These are phyloP conservation scores for Smittia sp. DNA, from an alignment of 2,888 invertebrate genomes.

Conservation along the genomic window DNA sequence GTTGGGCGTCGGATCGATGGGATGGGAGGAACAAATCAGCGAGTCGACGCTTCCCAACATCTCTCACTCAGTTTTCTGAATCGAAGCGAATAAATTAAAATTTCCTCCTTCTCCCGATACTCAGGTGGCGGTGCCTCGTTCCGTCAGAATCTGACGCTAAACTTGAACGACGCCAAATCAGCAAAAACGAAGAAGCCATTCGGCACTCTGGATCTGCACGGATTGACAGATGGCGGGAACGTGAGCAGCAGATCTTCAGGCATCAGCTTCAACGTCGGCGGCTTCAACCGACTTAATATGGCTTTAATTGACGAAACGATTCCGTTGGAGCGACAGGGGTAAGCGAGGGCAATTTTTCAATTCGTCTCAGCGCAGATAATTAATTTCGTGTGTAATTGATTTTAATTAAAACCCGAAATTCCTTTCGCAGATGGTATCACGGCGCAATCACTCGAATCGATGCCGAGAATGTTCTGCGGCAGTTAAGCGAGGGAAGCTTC, in stretches of 20 bases:
- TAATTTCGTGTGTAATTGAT: conserved; percentile 40
- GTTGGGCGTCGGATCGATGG: not conserved
- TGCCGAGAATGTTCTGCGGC: conserved; percentile 82
- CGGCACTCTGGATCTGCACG: conserved; percentile 54
- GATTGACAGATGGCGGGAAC: conserved; percentile 45
- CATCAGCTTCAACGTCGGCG: conserved; percentile 69
- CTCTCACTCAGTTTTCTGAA: conserved; percentile 33
- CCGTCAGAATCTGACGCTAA: conserved; percentile 71
- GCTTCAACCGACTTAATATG: conserved; percentile 59
- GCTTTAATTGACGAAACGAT: conserved; percentile 77
- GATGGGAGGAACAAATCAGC: not conserved
- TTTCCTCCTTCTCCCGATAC: not conserved
- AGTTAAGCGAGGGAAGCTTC: conserved; percentile 87
- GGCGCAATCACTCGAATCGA: conserved; percentile 88
- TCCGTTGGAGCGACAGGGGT: conserved; percentile 87
- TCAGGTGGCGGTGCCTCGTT: conserved; percentile 57
- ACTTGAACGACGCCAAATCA: conserved; percentile 61
- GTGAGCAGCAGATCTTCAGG: conserved; percentile 54
- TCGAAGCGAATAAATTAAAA: conserved; percentile 16
- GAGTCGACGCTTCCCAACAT: conserved; percentile 10
- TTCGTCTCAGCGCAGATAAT: conserved; percentile 16
- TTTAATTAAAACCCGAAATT: conserved; percentile 33
- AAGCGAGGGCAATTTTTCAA: conserved; percentile 44
- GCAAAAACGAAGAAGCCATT: conserved; percentile 47
- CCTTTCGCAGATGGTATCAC: conserved; percentile 80